Evolutionary conservation across 2,113 vertebrate species (phyloP).

Genomic region (Pteruthius melanotis): DNA sequence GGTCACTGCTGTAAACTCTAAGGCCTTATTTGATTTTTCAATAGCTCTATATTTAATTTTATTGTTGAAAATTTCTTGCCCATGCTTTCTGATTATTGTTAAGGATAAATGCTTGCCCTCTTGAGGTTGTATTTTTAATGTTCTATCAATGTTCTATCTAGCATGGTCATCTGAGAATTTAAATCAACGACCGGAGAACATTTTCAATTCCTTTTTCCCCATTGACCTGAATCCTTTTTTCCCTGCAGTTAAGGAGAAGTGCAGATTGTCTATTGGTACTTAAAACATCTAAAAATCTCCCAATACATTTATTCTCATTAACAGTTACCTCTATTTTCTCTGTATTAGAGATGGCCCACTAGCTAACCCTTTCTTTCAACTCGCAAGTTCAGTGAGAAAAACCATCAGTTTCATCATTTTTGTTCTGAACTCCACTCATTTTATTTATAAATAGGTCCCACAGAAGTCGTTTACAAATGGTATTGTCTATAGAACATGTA

Average conservation of each 20-base stretch:
- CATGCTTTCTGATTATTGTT: neutral
- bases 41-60: constrained; percentile 23
- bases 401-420: constrained; percentile 30
- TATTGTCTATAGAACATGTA: neutral
- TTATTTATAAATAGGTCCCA: constrained; percentile 50
- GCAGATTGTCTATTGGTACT: constrained; percentile 14
- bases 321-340: neutral
- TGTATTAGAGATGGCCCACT: neutral
- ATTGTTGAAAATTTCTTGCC: constrained; percentile 28
- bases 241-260: neutral
- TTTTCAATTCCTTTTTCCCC: neutral
- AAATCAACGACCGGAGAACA: neutral
- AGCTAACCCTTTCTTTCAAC: neutral
- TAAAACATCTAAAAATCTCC: constrained; percentile 25
- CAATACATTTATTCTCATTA: constrained; percentile 31
- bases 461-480: neutral
- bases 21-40: constrained; percentile 16
- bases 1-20: neutral
- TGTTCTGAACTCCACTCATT: constrained; percentile 11
- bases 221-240: neutral
- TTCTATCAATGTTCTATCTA: no score
- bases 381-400: neutral
- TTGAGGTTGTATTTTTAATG: constrained; percentile 7
- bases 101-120: neutral
- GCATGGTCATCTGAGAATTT: neutral